Percentiles rank a stretch among this genome's conserved stretches.
phyloP scores from a whole-genome alignment of 53 echinoderm and acorn worm genomes.

The Holothuria scabra region DNA sequence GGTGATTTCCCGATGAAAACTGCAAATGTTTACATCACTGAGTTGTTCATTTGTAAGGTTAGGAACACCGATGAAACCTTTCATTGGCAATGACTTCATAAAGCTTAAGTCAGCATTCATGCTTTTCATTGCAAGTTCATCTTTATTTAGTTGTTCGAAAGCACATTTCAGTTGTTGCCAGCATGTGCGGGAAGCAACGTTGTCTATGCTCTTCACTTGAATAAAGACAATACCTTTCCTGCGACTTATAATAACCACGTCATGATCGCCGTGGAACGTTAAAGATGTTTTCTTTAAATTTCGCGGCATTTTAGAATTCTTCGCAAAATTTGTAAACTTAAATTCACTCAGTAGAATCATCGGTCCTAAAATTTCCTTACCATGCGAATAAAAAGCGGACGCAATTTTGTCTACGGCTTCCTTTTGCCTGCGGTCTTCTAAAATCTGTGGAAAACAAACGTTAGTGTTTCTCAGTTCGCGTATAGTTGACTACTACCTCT shows the following conservation, averaged over 20 bases:
- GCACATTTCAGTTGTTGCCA: background rate
- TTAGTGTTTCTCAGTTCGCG: no score
- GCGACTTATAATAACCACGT: conserved; percentile 20
- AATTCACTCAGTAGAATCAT: conserved; percentile 7
- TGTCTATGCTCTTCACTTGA: conserved; percentile 22
- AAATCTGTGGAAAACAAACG: no score
- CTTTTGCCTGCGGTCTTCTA: no score
- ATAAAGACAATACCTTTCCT: background rate
- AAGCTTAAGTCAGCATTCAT: conserved; percentile 22
- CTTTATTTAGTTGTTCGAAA: conserved; percentile 2
- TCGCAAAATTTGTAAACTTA: background rate
- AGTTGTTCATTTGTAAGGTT: background rate
- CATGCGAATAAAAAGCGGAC: no score
- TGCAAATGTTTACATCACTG: background rate
- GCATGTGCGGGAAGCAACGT: background rate
- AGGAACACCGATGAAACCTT: background rate
- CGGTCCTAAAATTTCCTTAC: no score
- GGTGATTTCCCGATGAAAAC: no score
- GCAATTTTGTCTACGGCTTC: no score
- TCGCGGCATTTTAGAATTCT: no score
- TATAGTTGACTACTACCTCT: no score
- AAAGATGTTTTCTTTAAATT: background rate
- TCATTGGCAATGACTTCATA: background rate
- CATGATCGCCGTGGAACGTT: conserved; percentile 11
- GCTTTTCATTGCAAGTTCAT: background rate